These are phyloP conservation scores for Brachynemurus nebulosus DNA, from an alignment of 2,888 invertebrate genomes.

Conservation along the genomic window DNA sequence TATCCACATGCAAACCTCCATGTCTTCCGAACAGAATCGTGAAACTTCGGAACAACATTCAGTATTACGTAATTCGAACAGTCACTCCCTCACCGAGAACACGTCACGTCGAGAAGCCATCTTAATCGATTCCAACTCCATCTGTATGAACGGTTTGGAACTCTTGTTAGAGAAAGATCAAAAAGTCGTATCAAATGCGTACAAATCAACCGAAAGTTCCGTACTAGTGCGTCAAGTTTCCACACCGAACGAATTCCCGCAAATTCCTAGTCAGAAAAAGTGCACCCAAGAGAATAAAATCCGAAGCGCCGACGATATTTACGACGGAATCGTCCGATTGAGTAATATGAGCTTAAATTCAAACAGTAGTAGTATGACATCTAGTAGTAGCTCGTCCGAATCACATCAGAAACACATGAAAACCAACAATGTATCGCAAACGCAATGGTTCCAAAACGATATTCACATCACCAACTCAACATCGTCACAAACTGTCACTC, in stretches of 20 bases:
- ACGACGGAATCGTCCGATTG: conserved; percentile 31
- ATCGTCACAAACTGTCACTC: conserved; percentile 1
- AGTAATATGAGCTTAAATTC: conserved; percentile 40
- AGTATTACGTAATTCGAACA: conserved; percentile 10
- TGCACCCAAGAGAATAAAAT: background rate
- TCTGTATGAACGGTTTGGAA: conserved; percentile 14
- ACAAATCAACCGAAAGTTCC: conserved; percentile 9
- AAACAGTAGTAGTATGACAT: conserved; percentile 30
- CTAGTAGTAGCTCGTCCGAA: conserved; percentile 34
- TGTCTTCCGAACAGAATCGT: background rate
- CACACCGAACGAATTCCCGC: background rate
- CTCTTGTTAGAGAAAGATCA: conserved; percentile 7
- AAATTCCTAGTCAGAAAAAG: background rate
- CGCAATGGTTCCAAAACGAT: conserved; percentile 27
- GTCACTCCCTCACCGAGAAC: conserved; percentile 11
- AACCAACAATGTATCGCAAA: conserved; percentile 18
- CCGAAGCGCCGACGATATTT: conserved; percentile 1
- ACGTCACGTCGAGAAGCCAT: conserved; percentile 13
- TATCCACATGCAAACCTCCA: conserved; percentile 8
- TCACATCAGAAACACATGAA: conserved; percentile 20
- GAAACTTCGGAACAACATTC: conserved; percentile 11
- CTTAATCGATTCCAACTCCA: conserved; percentile 14
- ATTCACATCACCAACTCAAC: conserved; percentile 31
- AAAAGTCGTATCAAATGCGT: conserved; percentile 1
- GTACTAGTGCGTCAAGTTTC: background rate